Percentiles rank a stretch among this genome's conserved stretches.
phyloP scores from a whole-genome alignment of 2,797 vertebrate species.

The Setipinna tenuifilis region DNA sequence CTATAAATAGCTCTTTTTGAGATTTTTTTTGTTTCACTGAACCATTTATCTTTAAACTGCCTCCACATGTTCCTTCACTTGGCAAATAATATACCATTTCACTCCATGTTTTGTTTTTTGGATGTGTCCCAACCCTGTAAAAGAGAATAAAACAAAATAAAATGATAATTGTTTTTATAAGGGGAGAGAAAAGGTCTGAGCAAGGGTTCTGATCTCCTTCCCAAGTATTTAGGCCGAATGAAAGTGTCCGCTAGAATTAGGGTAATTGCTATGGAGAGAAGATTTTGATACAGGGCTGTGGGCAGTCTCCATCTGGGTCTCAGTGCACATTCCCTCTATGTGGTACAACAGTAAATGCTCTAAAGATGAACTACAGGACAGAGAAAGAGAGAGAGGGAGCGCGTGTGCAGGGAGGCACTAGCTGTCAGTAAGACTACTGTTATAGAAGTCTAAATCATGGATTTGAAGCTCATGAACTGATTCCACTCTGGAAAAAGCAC shows the following conservation, averaged over 20 bases:
- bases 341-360: constrained; percentile 1
- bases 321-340: constrained; percentile 26
- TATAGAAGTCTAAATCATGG: constrained; percentile 27
- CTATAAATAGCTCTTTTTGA: constrained; percentile 50
- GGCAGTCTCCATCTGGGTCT: constrained; percentile 40
- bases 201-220: constrained; percentile 53
- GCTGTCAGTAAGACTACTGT: constrained; percentile 34
- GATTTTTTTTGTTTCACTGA: constrained; percentile 25
- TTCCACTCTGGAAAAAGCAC: constrained; percentile 10
- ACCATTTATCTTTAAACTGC: constrained; percentile 55
- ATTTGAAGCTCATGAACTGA: constrained; percentile 26
- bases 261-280: constrained; percentile 43
- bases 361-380: constrained; percentile 27
- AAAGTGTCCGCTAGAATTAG: constrained; percentile 47
- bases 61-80: constrained; percentile 55
- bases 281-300: constrained; percentile 41
- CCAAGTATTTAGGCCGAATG: constrained; percentile 50
- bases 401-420: background rate
- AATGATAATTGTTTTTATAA: constrained; percentile 58
- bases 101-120: constrained; percentile 44
- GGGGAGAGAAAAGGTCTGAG: constrained; percentile 46
- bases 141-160: constrained; percentile 52
- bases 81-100: constrained; percentile 46
- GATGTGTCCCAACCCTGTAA: constrained; percentile 48
- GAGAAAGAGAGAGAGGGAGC: constrained; percentile 3